Evolutionary conservation across 2,888 invertebrate genomes (phyloP), one percentile per base, ranked within the genome.

Genomic region (Campoplex nolae): DNA sequence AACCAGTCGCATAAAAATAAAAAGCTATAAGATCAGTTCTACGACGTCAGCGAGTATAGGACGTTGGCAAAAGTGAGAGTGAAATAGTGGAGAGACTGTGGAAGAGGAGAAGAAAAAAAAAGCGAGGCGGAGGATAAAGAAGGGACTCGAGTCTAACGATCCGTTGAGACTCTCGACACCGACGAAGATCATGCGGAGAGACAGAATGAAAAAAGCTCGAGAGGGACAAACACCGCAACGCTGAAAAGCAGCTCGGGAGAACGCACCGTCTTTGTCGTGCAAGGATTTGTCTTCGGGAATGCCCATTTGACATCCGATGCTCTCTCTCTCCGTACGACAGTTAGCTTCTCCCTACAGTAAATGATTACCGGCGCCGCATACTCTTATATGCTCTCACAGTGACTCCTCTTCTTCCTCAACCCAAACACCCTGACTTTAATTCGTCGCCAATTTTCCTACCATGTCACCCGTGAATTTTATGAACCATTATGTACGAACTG

Each of bases 261-360:
- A 79, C 70, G 71, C 23, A 23, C 84, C 84, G 73, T 81, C 73
- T 73, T 67, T 77, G 56, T 67, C 84, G 16, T 65, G 77, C 79
- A 90, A 88, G 91, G 92, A 93, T 93, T 93, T 91, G 91, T 93
- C 92, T 92, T 93, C 91, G 88, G 83, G 87, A 89, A 90, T 86
- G 87, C 90, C 90, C 90, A 90, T 92, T 92, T 92, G 93, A 92
- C 92, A 92, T 90, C 89, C 91, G 91, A 93, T 92, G 92, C 90
- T 89, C 23, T 23, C 90, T 89, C 23, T 23, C 23, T 23, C 89
- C 85, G 85, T 90, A 77, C 73, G 89, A 90, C 91, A 90, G n/a
- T 48, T 89, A 54, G 18, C 54, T 79, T 71, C 58, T 23, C n/a
- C 71, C 71, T 87, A 83, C 73, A 32, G 88, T 89, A 84, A 89